Percentiles rank a stretch among this genome's conserved stretches.
These are phyloP conservation scores for Glyphotaelius pellucidus DNA, from an alignment of 2,888 invertebrate genomes.

Conservation along the genomic window DNA sequence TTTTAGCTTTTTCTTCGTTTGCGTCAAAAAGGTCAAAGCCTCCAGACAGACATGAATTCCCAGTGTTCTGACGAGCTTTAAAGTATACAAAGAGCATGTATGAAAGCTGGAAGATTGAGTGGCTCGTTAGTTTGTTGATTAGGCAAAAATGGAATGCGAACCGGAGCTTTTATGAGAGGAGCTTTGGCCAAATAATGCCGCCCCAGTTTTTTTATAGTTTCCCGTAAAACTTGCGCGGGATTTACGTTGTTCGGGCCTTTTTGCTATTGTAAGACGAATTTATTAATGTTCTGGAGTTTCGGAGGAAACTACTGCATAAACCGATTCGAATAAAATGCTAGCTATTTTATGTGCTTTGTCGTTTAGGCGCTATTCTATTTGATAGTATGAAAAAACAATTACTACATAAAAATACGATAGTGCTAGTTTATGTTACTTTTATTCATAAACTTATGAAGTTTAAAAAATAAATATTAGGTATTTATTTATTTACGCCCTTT, in stretches of 20 bases:
- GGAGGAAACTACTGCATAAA: not conserved
- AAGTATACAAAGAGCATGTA: slow-evolving; percentile 22
- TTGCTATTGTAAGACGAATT: slow-evolving; percentile 26
- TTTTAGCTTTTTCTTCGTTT: slow-evolving; percentile 7
- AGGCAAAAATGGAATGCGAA: slow-evolving; percentile 62
- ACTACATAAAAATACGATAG: not conserved
- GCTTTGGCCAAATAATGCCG: slow-evolving; percentile 35
- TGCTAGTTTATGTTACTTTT: not conserved
- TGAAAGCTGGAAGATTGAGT: slow-evolving; percentile 58
- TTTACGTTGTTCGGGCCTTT: slow-evolving; percentile 8
- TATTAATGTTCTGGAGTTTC: not conserved
- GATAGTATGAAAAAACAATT: not conserved
- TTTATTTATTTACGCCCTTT: too few relatives aligned
- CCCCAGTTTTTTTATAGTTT: slow-evolving; percentile 43
- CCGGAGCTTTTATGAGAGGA: slow-evolving; percentile 49
- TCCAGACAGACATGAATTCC: slow-evolving; percentile 24
- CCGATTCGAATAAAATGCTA: not conserved
- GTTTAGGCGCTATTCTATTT: not conserved
- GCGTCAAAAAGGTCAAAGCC: slow-evolving; percentile 34
- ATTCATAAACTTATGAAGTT: too few relatives aligned
- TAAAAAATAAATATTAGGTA: too few relatives aligned
- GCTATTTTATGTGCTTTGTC: not conserved
- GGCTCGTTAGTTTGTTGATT: slow-evolving; percentile 63
- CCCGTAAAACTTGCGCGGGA: slow-evolving; percentile 29
- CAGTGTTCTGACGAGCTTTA: slow-evolving; percentile 43